Percentiles rank a stretch among this genome's conserved stretches.
Conservation (phyloP, 2,888 invertebrate genomes). For the Callyntrura sp. region DNA sequence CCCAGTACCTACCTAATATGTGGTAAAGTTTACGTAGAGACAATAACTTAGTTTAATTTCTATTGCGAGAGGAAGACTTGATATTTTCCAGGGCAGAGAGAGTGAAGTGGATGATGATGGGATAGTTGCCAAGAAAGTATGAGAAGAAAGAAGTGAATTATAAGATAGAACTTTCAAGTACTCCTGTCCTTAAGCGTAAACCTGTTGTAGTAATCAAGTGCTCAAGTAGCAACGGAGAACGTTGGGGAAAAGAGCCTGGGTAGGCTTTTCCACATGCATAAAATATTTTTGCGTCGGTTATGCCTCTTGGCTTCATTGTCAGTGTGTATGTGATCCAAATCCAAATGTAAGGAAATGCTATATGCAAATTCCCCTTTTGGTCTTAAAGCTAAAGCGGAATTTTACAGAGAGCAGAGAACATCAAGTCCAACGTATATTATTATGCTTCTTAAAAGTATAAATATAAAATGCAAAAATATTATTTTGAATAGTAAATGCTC, state of each 20-base stretch:
- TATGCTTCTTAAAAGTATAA: neutral
- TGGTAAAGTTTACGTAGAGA: no score
- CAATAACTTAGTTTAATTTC: no score
- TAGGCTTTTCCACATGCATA: conserved; percentile 14
- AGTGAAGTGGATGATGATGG: conserved; percentile 42
- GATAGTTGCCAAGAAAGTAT: conserved; percentile 52
- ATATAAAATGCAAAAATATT: conserved; percentile 26
- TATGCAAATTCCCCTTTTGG: conserved; percentile 59
- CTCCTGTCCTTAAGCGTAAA: neutral
- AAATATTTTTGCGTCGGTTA: conserved; percentile 36
- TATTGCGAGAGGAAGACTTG: conserved; percentile 25
- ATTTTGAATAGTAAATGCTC: neutral
- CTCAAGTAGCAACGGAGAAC: neutral
- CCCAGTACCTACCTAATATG: neutral
- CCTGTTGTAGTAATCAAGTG: conserved; percentile 56
- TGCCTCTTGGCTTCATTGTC: conserved; percentile 60
- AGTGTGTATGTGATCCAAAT: conserved; percentile 50
- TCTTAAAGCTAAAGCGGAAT: conserved; percentile 49
- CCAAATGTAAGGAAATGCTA: conserved; percentile 30
- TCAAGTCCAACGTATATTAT: neutral
- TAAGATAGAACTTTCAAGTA: neutral
- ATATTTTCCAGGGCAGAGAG: neutral
- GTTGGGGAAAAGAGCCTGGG: conserved; percentile 6
- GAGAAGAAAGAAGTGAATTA: conserved; percentile 6
- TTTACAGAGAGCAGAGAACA: conserved; percentile 22